These are phyloP conservation scores for Petrophora chlorosata DNA, from an alignment of 2,888 invertebrate genomes.

Conservation along the genomic window DNA sequence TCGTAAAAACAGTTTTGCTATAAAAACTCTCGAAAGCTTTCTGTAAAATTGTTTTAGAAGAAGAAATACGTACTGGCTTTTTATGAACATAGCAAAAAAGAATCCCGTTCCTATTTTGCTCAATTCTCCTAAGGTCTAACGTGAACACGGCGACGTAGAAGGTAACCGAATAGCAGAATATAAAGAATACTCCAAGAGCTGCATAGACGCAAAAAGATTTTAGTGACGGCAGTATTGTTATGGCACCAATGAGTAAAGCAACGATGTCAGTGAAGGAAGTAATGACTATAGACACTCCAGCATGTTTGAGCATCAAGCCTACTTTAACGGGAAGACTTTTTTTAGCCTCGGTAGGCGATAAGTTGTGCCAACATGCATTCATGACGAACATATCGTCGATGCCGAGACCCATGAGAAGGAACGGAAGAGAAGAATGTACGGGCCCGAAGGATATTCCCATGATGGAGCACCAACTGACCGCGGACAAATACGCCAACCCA, in stretches of 20 bases:
- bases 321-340: conserved; percentile 86
- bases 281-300: conserved; percentile 92
- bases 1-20: conserved; percentile 86
- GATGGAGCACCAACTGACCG: conserved; percentile 88
- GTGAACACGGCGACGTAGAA: conserved; percentile 91
- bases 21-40: conserved; percentile 84
- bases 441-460: conserved; percentile 90
- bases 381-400: conserved; percentile 95
- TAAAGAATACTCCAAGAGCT: conserved; percentile 89
- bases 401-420: conserved; percentile 91
- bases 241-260: conserved; percentile 90
- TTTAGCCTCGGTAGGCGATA: conserved; percentile 76
- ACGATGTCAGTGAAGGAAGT: conserved; percentile 93
- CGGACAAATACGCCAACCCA: conserved; percentile 88
- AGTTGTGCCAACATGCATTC: conserved; percentile 89
- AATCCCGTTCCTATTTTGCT: conserved; percentile 85
- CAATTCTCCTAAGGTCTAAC: conserved; percentile 87
- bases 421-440: conserved; percentile 91
- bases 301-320: conserved; percentile 89
- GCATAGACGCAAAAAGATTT: conserved; percentile 93
- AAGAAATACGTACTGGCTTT: conserved; percentile 75
- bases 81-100: conserved; percentile 87
- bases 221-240: conserved; percentile 91
- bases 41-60: conserved; percentile 84
- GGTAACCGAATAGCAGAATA: conserved; percentile 90